Evolutionary conservation across 2,797 vertebrate species (phyloP).

Genomic region (Sebastes vulpes): DNA sequence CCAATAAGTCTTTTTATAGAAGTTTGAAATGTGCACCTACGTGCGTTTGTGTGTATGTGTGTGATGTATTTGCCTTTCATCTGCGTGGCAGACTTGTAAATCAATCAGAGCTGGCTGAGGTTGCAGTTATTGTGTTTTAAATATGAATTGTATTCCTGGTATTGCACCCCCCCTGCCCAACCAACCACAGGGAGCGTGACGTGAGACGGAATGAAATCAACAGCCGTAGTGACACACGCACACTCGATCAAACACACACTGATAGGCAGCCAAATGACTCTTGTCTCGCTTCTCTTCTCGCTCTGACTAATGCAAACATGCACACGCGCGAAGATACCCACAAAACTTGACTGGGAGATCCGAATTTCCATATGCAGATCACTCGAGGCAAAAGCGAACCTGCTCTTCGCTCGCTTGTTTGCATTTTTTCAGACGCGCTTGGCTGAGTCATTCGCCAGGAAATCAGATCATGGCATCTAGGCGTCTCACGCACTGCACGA

Average conservation of each 20-base stretch:
- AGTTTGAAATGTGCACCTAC: constrained; percentile 21
- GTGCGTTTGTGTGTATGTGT: constrained; percentile 4
- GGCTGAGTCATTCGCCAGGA: constrained; percentile 65
- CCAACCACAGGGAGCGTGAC: constrained; percentile 13
- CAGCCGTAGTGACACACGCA: constrained; percentile 40
- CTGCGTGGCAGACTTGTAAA: constrained; percentile 31
- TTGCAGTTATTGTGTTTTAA: constrained; percentile 56
- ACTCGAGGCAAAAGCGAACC: constrained; percentile 44
- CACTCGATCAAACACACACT: constrained; percentile 11
- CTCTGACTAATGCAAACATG: constrained; percentile 40
- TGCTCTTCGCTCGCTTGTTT: constrained; percentile 67
- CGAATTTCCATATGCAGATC: constrained; percentile 68
- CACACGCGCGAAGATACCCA: constrained; percentile 12
- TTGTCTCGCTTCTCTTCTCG: constrained; percentile 10
- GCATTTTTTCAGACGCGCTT: constrained; percentile 69
- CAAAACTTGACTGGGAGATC: constrained; percentile 27
- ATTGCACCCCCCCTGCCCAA: neutral
- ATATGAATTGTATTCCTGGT: constrained; percentile 58
- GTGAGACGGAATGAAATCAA: constrained; percentile 58
- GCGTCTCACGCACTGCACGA: constrained; percentile 44
- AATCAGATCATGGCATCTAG: constrained; percentile 56
- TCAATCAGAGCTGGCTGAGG: constrained; percentile 46
- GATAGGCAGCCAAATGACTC: constrained; percentile 45
- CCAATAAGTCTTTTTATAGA: constrained; percentile 51
- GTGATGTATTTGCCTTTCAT: constrained; percentile 34